Conservation (phyloP, 1,140 invertebrate genomes). For the Drosophila pandora region DNA sequence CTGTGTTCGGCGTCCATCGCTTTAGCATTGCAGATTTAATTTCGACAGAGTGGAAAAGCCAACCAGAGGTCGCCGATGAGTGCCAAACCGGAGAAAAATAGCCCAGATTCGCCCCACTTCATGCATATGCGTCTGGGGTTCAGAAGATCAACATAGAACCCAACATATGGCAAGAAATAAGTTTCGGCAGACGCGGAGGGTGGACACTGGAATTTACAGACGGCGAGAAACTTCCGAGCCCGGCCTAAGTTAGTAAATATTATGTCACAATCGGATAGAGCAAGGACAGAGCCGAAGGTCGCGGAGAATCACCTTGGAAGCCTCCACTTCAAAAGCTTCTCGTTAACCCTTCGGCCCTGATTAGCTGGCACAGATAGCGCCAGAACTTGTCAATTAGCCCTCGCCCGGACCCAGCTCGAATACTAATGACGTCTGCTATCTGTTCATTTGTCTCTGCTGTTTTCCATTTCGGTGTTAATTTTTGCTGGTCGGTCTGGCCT, state of each 20-base stretch:
- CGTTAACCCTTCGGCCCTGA: conserved; percentile 24
- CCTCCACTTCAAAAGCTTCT: background rate
- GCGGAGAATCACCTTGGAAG: no score
- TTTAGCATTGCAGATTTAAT: conserved; percentile 81
- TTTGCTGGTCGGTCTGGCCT: conserved; percentile 6
- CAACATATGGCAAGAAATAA: conserved; percentile 25
- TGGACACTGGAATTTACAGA: background rate
- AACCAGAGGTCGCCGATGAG: conserved; percentile 46
- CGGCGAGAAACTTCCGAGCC: background rate
- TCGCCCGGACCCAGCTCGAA: conserved; percentile 35
- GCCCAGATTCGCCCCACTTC: background rate
- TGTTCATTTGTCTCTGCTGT: conserved; percentile 49
- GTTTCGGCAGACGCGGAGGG: conserved; percentile 4
- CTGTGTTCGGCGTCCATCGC: conserved; percentile 39
- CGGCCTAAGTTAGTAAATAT: background rate
- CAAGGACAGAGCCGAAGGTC: background rate
- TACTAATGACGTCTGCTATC: conserved; percentile 71
- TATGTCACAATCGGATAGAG: background rate
- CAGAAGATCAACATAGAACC: conserved; percentile 4
- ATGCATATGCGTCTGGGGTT: conserved; percentile 16
- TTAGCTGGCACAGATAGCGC: conserved; percentile 23
- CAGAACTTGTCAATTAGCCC: conserved; percentile 32
- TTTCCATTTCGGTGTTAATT: conserved; percentile 10
- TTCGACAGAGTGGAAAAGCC: conserved; percentile 76
- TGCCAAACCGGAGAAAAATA: conserved; percentile 24